Conservation (phyloP, 2,113 vertebrate genomes). For the Rhabdornis inornatus region DNA sequence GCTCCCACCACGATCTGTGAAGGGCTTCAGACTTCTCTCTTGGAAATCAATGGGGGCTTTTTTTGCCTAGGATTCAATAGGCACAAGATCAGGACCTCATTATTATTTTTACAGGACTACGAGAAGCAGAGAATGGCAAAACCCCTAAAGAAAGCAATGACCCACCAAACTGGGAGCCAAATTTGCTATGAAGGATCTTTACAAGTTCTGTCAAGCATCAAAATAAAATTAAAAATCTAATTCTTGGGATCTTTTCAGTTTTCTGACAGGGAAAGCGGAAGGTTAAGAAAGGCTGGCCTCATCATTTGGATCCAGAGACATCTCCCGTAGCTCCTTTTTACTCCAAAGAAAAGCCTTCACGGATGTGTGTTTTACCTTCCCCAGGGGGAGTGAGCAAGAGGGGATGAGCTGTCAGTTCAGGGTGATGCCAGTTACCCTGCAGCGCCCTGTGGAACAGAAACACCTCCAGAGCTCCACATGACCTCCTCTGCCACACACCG, state of each 20-base stretch:
- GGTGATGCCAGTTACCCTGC: not conserved
- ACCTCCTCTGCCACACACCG: not conserved
- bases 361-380: not conserved
- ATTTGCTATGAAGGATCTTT: not conserved
- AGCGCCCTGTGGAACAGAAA: accelerated
- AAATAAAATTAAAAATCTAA: not conserved
- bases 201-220: slow-evolving; percentile 1
- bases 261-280: not conserved
- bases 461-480: not conserved
- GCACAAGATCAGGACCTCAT: slow-evolving; percentile 10
- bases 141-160: slow-evolving; percentile 6
- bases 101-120: slow-evolving; percentile 37
- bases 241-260: not conserved
- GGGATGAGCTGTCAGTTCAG: not conserved
- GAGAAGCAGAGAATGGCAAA: not conserved
- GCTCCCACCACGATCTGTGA: slow-evolving; percentile 33
- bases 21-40: slow-evolving; percentile 16
- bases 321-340: not conserved
- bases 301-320: not conserved
- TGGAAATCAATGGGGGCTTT: slow-evolving; percentile 39
- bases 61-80: slow-evolving; percentile 23
- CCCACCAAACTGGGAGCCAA: not conserved
- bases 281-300: not conserved
- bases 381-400: not conserved
- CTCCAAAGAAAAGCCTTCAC: not conserved